phyloP scores from a whole-genome alignment of 2,888 invertebrate genomes.

The Scaptomyza polygonia region DNA sequence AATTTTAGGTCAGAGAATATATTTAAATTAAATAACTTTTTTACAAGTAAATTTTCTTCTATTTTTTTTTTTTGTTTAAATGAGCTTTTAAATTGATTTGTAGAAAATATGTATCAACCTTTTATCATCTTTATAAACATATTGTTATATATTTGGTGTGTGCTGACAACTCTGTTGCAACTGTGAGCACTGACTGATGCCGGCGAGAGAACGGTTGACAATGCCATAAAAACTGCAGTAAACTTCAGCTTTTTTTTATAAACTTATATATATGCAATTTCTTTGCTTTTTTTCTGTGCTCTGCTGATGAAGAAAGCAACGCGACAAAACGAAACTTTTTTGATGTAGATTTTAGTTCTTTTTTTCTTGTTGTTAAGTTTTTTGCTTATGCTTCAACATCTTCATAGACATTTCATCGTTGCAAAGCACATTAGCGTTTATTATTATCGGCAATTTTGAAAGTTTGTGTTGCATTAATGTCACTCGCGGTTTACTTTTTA shows the following conservation, averaged over 20 bases:
- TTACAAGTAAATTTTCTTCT: too few relatives aligned
- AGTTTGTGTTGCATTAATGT: conserved; percentile 52
- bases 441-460: conserved; percentile 45
- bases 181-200: neutral
- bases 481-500: conserved; percentile 27
- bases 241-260: conserved; percentile 13
- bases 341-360: neutral
- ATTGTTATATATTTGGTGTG: neutral
- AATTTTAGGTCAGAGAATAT: too few relatives aligned
- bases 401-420: conserved; percentile 11
- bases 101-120: neutral
- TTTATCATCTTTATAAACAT: neutral
- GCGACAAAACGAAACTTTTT: conserved; percentile 14
- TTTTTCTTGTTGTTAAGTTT: conserved; percentile 13
- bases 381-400: conserved; percentile 6
- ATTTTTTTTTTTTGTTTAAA: too few relatives aligned
- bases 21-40: too few relatives aligned
- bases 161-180: neutral
- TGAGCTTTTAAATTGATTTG: too few relatives aligned
- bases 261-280: neutral
- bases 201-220: neutral
- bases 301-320: conserved; percentile 12
- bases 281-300: conserved; percentile 4
- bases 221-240: conserved; percentile 13
- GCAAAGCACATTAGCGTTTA: conserved; percentile 47